Evolutionary conservation across 2,888 invertebrate genomes (phyloP).

Genomic region (Scelioninae gen. 2): DNA sequence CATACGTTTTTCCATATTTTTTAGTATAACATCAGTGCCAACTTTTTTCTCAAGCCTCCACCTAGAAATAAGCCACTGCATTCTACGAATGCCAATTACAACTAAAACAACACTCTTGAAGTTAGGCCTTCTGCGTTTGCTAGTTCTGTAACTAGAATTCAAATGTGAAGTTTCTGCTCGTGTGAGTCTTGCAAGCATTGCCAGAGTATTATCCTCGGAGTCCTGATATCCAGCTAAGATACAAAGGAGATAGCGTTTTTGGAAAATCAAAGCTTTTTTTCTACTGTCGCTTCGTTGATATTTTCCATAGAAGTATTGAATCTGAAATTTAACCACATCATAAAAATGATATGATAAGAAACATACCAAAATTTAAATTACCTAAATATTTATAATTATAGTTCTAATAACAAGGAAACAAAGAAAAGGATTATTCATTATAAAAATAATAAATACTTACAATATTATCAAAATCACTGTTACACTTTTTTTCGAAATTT

Average conservation of each 20-base stretch:
- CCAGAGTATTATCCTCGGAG: conserved; percentile 76
- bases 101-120: conserved; percentile 78
- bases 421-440: too few species aligned
- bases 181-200: conserved; percentile 73
- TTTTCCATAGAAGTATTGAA: conserved; percentile 80
- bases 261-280: conserved; percentile 91
- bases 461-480: conserved; percentile 22
- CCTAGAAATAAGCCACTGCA: conserved; percentile 81
- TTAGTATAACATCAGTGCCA: conserved; percentile 75
- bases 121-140: conserved; percentile 65
- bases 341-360: too few species aligned
- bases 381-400: too few species aligned
- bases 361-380: too few species aligned
- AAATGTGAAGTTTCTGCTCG: conserved; percentile 70
- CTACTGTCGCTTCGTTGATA: conserved; percentile 90
- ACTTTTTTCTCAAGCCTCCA: conserved; percentile 80
- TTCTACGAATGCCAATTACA: conserved; percentile 79
- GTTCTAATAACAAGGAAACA: too few species aligned
- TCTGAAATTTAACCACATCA: conserved; percentile 66
- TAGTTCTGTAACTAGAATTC: conserved; percentile 57
- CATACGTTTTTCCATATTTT: conserved; percentile 63
- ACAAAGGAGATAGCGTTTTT: conserved; percentile 90
- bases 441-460: conserved; percentile 32
- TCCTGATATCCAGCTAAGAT: conserved; percentile 80
- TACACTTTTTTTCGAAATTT: conserved; percentile 20